Evolutionary conservation across 2,113 vertebrate species (phyloP), one percentile per base, ranked within the genome.

Genomic region (Ammospiza caudacuta): DNA sequence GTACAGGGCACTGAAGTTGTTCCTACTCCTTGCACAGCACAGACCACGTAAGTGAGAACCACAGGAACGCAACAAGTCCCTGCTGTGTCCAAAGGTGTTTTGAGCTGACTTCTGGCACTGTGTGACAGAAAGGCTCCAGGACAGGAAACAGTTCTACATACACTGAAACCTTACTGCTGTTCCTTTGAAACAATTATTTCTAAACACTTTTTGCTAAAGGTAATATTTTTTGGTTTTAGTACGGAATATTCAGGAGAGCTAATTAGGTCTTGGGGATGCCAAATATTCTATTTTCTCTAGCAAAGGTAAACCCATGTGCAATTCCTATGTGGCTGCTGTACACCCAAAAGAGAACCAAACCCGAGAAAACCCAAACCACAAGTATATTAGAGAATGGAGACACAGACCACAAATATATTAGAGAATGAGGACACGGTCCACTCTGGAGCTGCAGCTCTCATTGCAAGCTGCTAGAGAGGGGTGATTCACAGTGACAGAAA

Each of bases 1-100:
- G 55, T 9, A 47, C 22, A 74, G 59, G 52, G 47, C 59, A 62
- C 44, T 18, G 57, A 70, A 52, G 29, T 2, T 17, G 16, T 4
- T 33, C 59, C 17, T 67, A 5, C 23, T 70, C 23, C 23, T 79
- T 61, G 12, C 59, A 51, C 8, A 47, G 43, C 18, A 43, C 0
- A 61, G 37, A 47, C 27, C 57, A 27, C 0, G 0, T 21, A 35
- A 47, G 22, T 0, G 9, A 77, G 72, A 80, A 74, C 22, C 33
- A 84, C 39, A 67, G 76, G 29, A 70, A 74, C 0, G 9, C 82
- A 89, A 90, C 46, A 92, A 87, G 87, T 93, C 52, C 22, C 47
- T 67, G 44, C 17, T 59, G 43, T 0, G 0, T 28, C 44, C 46
- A 35, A 44, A 47, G 27, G 64, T 31, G 49, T 41, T 51, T 52